These are phyloP conservation scores for Takifugu flavidus DNA, from an alignment of 2,113 vertebrate species.

Conservation along the genomic window DNA sequence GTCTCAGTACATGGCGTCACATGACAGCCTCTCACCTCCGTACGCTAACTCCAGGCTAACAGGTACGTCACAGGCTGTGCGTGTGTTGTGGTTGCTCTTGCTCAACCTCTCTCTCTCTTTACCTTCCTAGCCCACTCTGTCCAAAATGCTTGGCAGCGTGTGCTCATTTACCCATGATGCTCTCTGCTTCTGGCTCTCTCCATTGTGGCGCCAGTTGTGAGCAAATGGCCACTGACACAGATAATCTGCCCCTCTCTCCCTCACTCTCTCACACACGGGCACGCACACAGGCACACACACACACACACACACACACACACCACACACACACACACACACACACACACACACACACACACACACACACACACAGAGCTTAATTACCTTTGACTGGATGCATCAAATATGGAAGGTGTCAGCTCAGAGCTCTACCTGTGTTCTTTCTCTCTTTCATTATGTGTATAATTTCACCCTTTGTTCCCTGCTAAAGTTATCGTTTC, in stretches of 20 bases:
- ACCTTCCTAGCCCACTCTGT: constrained; percentile 24
- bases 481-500: neutral
- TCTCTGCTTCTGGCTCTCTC: constrained; percentile 65
- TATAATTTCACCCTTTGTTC: neutral
- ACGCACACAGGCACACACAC: constrained; percentile 20
- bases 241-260: constrained; percentile 64
- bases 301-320: constrained; percentile 29
- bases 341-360: constrained; percentile 11
- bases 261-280: constrained; percentile 10
- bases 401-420: constrained; percentile 64
- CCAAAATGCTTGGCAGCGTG: constrained; percentile 42
- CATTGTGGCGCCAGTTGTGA: constrained; percentile 67
- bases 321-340: no score
- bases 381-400: constrained; percentile 72
- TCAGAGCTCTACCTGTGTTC: constrained; percentile 41
- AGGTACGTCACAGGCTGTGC: constrained; percentile 71
- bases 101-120: constrained; percentile 14
- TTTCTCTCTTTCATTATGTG: constrained; percentile 7
- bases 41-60: constrained; percentile 91
- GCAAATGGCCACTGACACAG: constrained; percentile 77
- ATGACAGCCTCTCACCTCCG: constrained; percentile 92
- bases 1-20: constrained; percentile 85
- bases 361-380: constrained; percentile 53
- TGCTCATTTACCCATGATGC: constrained; percentile 71
- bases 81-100: constrained; percentile 13